phyloP scores from a whole-genome alignment of 2,113 vertebrate species.

The Rhinolophus sinicus region DNA sequence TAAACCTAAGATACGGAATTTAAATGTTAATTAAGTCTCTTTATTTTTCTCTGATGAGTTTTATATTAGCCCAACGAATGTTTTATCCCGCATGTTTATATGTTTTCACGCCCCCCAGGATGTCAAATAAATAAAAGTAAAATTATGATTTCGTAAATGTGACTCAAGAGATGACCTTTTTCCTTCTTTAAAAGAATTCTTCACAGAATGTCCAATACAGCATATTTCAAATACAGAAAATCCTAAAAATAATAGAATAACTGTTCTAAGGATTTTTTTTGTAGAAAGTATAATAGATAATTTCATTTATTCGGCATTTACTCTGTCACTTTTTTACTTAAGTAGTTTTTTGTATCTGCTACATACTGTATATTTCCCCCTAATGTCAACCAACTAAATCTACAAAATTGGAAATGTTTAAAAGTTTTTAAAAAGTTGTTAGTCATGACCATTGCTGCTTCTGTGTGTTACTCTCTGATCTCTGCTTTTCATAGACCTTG shows the following conservation, averaged over 20 bases:
- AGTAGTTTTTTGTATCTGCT: background rate
- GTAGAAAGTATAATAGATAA: background rate
- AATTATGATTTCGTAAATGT: slow-evolving; percentile 6
- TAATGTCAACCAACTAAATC: background rate
- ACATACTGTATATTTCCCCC: background rate
- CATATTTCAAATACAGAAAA: slow-evolving; percentile 30
- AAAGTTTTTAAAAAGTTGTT: slow-evolving; percentile 2
- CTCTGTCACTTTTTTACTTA: slow-evolving; percentile 12
- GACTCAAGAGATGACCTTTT: background rate
- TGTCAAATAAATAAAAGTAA: background rate
- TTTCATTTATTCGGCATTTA: slow-evolving; percentile 14
- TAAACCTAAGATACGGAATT: background rate
- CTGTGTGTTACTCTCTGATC: background rate
- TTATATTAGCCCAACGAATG: slow-evolving; percentile 21
- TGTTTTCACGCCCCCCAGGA: background rate
- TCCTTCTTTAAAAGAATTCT: slow-evolving; percentile 29
- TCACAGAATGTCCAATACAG: background rate
- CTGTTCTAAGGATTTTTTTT: background rate
- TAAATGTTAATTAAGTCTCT: background rate
- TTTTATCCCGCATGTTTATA: background rate
- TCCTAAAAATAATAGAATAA: slow-evolving; percentile 26
- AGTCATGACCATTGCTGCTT: background rate
- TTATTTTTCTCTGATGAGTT: slow-evolving; percentile 37
- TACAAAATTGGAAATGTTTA: slow-evolving; percentile 20
- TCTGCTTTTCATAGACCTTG: background rate